Conservation (phyloP, 2,888 invertebrate genomes). For the Noctua janthe region DNA sequence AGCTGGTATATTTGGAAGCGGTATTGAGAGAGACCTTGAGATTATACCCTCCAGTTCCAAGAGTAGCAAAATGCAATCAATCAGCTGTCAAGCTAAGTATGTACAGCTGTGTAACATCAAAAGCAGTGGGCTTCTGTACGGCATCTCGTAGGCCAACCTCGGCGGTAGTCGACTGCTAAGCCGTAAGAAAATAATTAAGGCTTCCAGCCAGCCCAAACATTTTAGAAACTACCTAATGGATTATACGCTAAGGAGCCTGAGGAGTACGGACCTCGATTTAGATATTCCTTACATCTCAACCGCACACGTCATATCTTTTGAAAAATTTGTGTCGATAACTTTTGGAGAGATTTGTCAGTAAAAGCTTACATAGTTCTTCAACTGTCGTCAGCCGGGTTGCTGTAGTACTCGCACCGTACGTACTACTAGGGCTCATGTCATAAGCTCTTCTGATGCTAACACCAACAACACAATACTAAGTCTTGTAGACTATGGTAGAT, state of each 20-base stretch:
- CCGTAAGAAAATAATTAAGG: neutral
- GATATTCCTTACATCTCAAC: too few relatives aligned
- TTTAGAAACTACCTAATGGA: neutral
- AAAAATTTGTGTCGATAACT: too few relatives aligned
- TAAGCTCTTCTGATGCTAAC: neutral
- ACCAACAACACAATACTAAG: neutral
- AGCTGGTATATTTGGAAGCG: slow-evolving; percentile 58
- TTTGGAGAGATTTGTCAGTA: too few relatives aligned
- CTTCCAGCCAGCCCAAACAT: neutral
- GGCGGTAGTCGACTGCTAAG: neutral
- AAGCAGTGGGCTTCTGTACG: neutral
- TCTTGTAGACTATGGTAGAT: neutral
- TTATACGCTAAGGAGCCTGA: too few relatives aligned
- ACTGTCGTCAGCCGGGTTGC: neutral
- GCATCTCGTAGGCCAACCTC: neutral
- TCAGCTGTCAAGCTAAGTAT: slow-evolving; percentile 25
- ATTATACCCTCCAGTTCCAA: slow-evolving; percentile 45
- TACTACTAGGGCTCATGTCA: neutral
- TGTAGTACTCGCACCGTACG: neutral
- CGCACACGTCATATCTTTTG: too few relatives aligned
- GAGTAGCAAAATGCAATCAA: neutral
- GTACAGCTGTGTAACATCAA: slow-evolving; percentile 1
- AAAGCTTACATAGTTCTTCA: too few relatives aligned
- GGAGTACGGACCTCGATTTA: too few relatives aligned
- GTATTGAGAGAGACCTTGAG: slow-evolving; percentile 57